Evolutionary conservation across 2,113 vertebrate species (phyloP).

Genomic region (Halichoerus grypus): DNA sequence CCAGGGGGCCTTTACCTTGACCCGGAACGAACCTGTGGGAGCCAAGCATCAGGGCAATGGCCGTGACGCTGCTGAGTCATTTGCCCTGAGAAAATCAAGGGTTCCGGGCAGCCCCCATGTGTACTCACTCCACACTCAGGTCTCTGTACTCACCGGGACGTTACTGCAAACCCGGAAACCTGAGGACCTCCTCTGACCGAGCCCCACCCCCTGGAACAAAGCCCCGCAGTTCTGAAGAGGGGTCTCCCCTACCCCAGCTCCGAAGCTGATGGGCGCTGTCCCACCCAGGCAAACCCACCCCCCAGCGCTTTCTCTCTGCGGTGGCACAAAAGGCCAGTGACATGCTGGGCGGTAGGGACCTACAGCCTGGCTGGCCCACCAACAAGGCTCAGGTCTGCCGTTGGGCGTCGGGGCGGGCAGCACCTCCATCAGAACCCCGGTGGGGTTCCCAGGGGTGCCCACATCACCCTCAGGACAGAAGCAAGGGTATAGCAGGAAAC

Average conservation of each 20-base stretch:
- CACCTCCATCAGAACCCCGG: neutral
- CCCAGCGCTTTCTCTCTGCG: too few species aligned
- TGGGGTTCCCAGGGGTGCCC: neutral
- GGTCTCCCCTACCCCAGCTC: neutral
- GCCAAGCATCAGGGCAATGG: neutral
- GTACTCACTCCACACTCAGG: rapidly evolving
- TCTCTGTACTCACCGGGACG: neutral
- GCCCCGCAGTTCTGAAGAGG: neutral
- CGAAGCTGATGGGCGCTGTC: neutral
- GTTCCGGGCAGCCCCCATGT: rapidly evolving
- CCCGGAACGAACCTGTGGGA: neutral
- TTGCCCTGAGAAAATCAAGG: neutral
- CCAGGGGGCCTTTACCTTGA: neutral
- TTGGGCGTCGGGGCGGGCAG: neutral
- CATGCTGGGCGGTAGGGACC: neutral
- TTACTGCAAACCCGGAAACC: neutral
- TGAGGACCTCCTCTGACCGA: neutral
- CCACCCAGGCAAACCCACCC: neutral
- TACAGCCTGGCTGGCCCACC: neutral
- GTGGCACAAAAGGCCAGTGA: neutral
- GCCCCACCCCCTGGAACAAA: rapidly evolving
- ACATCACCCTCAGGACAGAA: too few species aligned
- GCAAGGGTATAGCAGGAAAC: neutral
- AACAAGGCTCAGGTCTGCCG: rapidly evolving
- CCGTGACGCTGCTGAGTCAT: neutral